A percentile compares a stretch with the other conserved stretches of the same genome.
Conservation (phyloP, 92 coral and sea anemone species). For the Parazoanthus darwini region DNA sequence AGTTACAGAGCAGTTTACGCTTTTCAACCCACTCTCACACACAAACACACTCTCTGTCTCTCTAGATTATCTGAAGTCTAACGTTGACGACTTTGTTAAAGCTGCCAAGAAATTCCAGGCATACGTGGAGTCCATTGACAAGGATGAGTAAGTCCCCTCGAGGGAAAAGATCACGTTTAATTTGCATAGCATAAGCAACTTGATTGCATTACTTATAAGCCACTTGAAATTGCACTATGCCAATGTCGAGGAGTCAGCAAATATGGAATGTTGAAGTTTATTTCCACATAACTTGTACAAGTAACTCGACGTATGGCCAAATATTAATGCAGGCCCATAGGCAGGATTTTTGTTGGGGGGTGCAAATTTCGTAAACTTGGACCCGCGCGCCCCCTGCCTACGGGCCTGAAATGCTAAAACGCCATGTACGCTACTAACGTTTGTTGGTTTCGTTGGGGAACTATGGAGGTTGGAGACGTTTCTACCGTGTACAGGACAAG, state of each 20-base stretch:
- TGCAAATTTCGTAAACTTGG: too few species aligned
- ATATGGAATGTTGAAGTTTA: background rate
- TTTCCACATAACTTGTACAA: too few species aligned
- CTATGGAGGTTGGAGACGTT: background rate
- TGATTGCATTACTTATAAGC: background rate
- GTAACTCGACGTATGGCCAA: background rate
- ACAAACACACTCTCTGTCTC: background rate
- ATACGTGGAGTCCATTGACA: slow-evolving; percentile 47
- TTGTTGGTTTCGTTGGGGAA: background rate
- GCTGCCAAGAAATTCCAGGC: slow-evolving; percentile 66
- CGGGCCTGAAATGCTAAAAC: too few species aligned
- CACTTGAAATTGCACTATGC: too few species aligned
- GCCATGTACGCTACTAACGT: too few species aligned
- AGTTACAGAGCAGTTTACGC: background rate
- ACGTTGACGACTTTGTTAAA: slow-evolving; percentile 58
- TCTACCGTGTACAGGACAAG: background rate
- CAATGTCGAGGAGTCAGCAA: background rate
- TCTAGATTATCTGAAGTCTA: slow-evolving; percentile 47
- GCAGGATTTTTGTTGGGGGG: too few species aligned
- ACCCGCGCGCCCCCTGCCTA: too few species aligned
- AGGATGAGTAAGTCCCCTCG: slow-evolving; percentile 58
- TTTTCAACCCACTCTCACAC: background rate
- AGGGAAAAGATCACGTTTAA: background rate
- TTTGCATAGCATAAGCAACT: background rate
- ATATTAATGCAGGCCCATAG: too few species aligned